These are phyloP conservation scores for Sapajus apella DNA, from an alignment of 2,113 vertebrate species.

Conservation along the genomic window DNA sequence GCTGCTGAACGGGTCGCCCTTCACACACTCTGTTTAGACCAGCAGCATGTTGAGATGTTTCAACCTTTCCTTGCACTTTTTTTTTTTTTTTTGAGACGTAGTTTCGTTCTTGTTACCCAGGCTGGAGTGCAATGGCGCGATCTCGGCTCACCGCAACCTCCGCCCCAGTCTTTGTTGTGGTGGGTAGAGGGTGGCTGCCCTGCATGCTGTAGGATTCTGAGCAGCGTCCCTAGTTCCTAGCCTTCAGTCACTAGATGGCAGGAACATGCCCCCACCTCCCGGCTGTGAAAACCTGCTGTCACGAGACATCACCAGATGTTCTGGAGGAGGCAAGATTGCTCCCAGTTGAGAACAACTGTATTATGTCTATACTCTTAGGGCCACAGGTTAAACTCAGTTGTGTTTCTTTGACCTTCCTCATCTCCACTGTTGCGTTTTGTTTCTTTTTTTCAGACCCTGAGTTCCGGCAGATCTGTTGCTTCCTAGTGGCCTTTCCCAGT, in stretches of 20 bases:
- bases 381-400: background rate
- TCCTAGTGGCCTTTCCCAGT: background rate
- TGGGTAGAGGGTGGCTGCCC: background rate
- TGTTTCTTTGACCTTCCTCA: background rate
- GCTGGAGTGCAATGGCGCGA: background rate
- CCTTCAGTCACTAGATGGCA: background rate
- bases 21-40: background rate
- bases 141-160: background rate
- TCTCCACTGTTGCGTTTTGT: background rate
- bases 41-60: background rate
- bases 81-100: background rate
- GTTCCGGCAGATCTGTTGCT: background rate
- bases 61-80: background rate
- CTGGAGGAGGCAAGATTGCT: too few species aligned
- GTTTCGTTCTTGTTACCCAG: background rate
- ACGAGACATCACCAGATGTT: background rate
- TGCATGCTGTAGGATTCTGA: background rate
- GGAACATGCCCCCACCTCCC: background rate
- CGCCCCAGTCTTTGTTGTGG: accelerated
- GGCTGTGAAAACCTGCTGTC: background rate
- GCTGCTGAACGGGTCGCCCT: background rate
- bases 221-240: background rate
- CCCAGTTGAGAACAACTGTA: accelerated
- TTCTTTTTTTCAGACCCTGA: too few species aligned
- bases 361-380: accelerated